Evolutionary conservation across 2,113 vertebrate genomes (phyloP).

Genomic region (Anser brachyrhynchus): DNA sequence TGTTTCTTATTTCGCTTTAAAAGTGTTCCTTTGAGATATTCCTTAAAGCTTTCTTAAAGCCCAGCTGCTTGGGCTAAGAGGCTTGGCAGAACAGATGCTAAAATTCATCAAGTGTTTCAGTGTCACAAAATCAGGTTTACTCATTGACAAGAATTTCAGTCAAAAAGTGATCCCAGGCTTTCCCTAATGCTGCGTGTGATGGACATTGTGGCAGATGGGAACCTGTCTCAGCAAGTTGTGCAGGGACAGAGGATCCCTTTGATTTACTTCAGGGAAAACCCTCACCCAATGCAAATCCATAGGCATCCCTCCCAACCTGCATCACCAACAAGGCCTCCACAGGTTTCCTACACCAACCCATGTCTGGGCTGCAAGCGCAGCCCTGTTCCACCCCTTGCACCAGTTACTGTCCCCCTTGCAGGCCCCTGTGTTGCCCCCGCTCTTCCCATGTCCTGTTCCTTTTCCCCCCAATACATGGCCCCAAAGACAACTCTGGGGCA

Average conservation of each 20-base stretch:
- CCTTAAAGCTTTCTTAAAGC: neutral
- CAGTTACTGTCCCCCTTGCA: no score
- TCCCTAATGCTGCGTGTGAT: rapidly evolving
- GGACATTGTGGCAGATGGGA: no score
- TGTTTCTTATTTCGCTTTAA: neutral
- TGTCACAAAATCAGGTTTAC: neutral
- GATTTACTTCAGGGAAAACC: no score
- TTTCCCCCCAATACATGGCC: neutral
- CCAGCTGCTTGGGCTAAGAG: rapidly evolving
- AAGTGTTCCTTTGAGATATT: neutral
- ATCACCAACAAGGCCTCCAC: no score
- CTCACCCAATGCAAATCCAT: no score
- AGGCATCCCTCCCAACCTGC: neutral
- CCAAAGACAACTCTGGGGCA: no score
- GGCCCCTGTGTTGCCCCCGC: no score
- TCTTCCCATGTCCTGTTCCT: neutral
- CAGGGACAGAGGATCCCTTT: no score
- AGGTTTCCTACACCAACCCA: neutral
- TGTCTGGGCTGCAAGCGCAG: neutral
- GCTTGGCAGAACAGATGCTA: neutral
- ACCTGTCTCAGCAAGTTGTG: no score
- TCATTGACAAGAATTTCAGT: neutral
- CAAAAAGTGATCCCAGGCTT: neutral
- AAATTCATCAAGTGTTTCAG: neutral
- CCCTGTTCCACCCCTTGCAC: no score